Base-by-base conservation (phyloP, 1,140 invertebrate genomes). In the Zaprionus lachaisei region DNA sequence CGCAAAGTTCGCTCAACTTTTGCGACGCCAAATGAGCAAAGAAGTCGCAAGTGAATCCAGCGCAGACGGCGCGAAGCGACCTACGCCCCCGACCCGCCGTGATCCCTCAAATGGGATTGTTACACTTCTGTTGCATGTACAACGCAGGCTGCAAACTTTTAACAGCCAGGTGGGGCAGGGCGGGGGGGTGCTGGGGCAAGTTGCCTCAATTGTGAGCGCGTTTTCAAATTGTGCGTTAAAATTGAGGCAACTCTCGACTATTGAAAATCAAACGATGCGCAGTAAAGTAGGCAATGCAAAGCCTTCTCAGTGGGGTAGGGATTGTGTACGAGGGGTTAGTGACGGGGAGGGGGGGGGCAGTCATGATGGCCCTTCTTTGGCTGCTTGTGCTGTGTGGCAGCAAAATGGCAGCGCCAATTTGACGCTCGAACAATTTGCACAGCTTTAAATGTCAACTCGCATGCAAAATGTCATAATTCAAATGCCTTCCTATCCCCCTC, bases 391-490 rank as follows among this genome's bases (percentile, higher is more conserved):
- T 34, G 51, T 55, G 38, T 44, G 38, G 22, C 62, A 57, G 47
- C 61, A 44, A 76, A 77, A 72, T 86, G 80, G 83, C 83, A 87
- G 77, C 80, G 83, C 81, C 83, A 87, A 87, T 87, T 87, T 87
- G 80, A 89, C 84, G 83, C 83, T 87, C 65, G 84, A 87, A 87
- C 83, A 87, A 87, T 87, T 89, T 89, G 83, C 84, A 87, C 83
- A 87, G 84, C 83, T 89, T 89, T 87, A 89, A 87, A 89, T 87
- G 83, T 87, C 84, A 83, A 68, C 84, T 83, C 78, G 77, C 69
- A 81, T 87, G 84, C 83, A 89, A 83, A 87, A 89, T 89, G 80
- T 89, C 83, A 87, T 89, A 87, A 87, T 81, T 87, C 83, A 89
- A 87, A 87, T 83, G 20, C 66, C 71, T 26, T 26, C 9, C 31